Evolutionary conservation across 2,113 vertebrate genomes (phyloP).

Genomic region (Melanocharis versteri): DNA sequence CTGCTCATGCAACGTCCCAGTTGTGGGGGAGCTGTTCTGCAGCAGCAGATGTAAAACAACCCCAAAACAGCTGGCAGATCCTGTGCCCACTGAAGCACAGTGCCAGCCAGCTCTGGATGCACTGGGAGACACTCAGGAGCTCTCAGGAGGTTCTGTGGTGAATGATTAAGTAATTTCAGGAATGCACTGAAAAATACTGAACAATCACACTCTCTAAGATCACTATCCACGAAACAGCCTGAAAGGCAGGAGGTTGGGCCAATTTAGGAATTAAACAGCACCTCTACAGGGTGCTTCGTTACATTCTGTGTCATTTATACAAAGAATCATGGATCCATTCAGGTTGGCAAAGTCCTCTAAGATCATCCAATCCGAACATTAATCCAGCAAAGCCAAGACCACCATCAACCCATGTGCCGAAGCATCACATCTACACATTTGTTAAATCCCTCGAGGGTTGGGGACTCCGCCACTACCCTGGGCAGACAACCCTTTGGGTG

Average conservation of each 20-base stretch:
- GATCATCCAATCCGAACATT: background rate
- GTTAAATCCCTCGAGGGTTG: background rate
- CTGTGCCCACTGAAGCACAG: background rate
- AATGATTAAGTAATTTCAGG: background rate
- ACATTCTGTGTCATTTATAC: background rate
- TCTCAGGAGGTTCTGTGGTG: background rate
- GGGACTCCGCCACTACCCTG: background rate
- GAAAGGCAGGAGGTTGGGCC: background rate
- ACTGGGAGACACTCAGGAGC: background rate
- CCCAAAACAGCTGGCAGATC: background rate
- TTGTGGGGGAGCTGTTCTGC: background rate
- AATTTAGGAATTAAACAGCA: background rate
- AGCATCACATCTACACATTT: background rate
- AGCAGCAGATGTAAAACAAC: background rate
- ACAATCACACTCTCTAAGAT: background rate
- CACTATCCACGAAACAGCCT: accelerated
- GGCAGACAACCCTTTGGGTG: background rate
- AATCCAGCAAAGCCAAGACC: background rate
- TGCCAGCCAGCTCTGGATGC: background rate
- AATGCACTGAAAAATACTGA: background rate
- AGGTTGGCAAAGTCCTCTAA: background rate
- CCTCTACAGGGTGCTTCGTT: background rate
- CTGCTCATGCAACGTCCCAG: background rate
- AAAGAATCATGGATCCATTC: background rate
- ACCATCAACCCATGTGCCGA: background rate